A percentile compares a stretch with the other conserved stretches of the same genome.
These are phyloP conservation scores for Callorhinus ursinus DNA, from an alignment of 2,113 vertebrate species.

Conservation along the genomic window DNA sequence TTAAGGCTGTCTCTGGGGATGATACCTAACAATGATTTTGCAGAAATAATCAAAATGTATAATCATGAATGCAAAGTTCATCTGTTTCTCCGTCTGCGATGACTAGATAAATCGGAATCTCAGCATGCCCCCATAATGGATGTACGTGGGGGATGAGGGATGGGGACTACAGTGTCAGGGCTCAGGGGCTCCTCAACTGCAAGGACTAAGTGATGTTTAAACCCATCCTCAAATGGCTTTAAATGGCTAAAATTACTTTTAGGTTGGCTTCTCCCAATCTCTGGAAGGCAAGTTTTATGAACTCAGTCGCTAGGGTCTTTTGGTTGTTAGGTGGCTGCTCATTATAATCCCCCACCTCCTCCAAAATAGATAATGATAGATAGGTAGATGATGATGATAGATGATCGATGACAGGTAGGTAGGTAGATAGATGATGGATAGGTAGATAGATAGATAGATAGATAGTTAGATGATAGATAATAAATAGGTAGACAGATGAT, in stretches of 20 bases:
- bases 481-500: neutral
- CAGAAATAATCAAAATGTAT: slow-evolving; percentile 37
- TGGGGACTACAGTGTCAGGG: neutral
- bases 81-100: neutral
- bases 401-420: neutral
- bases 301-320: neutral
- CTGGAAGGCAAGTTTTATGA: neutral
- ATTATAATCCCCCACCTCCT: neutral
- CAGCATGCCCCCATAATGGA: neutral
- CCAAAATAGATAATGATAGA: neutral
- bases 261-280: neutral
- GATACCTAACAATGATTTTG: neutral
- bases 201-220: neutral
- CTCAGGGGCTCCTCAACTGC: neutral
- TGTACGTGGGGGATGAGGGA: neutral
- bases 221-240: neutral
- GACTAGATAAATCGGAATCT: neutral
- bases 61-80: neutral
- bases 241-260: neutral
- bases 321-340: neutral
- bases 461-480: neutral
- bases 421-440: neutral
- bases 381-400: neutral
- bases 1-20: neutral
- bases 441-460: neutral